Conservation (phyloP, 2,888 invertebrate genomes). For the Drosophila sordidula region DNA sequence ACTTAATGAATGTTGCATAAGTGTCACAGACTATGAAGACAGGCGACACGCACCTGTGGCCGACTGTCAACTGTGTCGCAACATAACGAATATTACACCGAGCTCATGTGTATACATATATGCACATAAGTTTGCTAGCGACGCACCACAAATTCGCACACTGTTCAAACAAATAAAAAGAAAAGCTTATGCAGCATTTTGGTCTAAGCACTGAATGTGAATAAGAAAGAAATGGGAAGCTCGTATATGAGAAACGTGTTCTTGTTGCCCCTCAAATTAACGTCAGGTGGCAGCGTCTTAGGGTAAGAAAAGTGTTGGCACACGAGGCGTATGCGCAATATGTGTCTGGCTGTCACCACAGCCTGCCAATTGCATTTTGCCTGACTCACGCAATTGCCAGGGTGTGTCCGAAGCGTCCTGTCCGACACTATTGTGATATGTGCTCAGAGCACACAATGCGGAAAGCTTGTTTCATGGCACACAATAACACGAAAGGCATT, state of each 20-base stretch:
- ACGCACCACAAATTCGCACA: not conserved
- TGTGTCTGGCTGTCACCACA: constrained; percentile 20
- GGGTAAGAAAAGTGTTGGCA: constrained; percentile 42
- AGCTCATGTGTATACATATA: not conserved
- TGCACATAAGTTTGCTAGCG: too few relatives aligned
- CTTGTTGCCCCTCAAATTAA: constrained; percentile 36
- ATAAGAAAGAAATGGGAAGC: constrained; percentile 21
- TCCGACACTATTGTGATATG: constrained; percentile 10
- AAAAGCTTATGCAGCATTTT: constrained; percentile 40
- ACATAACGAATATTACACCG: constrained; percentile 21
- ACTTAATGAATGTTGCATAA: constrained; percentile 70
- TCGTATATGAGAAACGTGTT: constrained; percentile 19
- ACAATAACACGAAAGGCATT: not conserved
- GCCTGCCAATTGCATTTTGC: constrained; percentile 70
- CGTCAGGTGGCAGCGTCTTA: constrained; percentile 8
- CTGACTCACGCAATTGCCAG: constrained; percentile 53
- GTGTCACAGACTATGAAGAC: constrained; percentile 48
- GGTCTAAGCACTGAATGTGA: constrained; percentile 58
- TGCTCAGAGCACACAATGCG: constrained; percentile 1
- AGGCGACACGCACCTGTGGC: constrained; percentile 53
- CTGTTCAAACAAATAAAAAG: constrained; percentile 16
- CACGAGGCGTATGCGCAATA: constrained; percentile 64
- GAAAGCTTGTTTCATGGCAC: constrained; percentile 2
- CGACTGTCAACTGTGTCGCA: constrained; percentile 16
- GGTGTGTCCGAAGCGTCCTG: constrained; percentile 44